Percentiles rank a stretch among this genome's conserved stretches.
These are phyloP conservation scores for Grapholita molesta DNA, from an alignment of 1,140 invertebrate genomes.

Conservation along the genomic window DNA sequence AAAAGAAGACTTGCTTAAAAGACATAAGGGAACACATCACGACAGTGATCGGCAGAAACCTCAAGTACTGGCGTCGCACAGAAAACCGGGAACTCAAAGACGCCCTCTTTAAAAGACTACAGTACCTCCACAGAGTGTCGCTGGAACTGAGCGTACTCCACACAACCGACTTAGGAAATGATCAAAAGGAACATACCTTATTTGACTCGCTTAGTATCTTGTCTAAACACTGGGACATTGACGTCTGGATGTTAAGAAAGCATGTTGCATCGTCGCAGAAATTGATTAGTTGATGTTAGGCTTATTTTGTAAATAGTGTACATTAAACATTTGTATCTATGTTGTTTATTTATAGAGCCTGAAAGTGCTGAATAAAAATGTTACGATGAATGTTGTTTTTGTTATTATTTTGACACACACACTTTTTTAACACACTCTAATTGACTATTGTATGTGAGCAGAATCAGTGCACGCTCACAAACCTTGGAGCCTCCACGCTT, in stretches of 20 bases:
- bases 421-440: too few species aligned
- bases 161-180: slow-evolving; percentile 50
- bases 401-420: too few species aligned
- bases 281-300: slow-evolving; percentile 57
- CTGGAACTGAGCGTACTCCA: slow-evolving; percentile 59
- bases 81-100: slow-evolving; percentile 46
- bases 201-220: slow-evolving; percentile 44
- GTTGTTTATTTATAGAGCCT: slow-evolving; percentile 62
- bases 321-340: slow-evolving; percentile 52
- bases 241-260: slow-evolving; percentile 44
- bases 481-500: too few species aligned
- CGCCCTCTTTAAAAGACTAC: slow-evolving; percentile 61
- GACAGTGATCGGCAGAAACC: slow-evolving; percentile 57
- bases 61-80: slow-evolving; percentile 65
- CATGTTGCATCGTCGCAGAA: slow-evolving; percentile 26
- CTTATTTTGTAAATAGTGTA: slow-evolving; percentile 68
- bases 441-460: too few species aligned
- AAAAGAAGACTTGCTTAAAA: slow-evolving; percentile 62
- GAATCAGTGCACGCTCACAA: too few species aligned
- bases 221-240: slow-evolving; percentile 56
- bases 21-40: slow-evolving; percentile 59
- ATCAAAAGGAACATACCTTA: slow-evolving; percentile 42
- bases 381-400: slow-evolving; percentile 10
- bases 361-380: slow-evolving; percentile 5
- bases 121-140: slow-evolving; percentile 59